A percentile compares a stretch with the other conserved stretches of the same genome.
These are phyloP conservation scores for Pluvialis apricaria DNA, from an alignment of 2,113 vertebrate genomes.

Conservation along the genomic window DNA sequence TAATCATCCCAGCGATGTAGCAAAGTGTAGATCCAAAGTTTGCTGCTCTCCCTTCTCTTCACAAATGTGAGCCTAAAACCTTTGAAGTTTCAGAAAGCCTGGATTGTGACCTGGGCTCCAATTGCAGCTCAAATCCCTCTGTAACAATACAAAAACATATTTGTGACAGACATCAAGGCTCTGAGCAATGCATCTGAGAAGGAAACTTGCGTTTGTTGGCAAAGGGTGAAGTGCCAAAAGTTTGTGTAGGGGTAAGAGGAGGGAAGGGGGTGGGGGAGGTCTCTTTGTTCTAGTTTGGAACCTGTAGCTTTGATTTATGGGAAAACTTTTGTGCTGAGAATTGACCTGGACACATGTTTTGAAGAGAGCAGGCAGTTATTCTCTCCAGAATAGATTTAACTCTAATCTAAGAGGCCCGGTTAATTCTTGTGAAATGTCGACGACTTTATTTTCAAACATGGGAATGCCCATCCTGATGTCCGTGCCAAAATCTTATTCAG, in stretches of 20 bases:
- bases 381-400: background rate
- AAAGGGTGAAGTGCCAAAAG: background rate
- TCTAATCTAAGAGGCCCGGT: background rate
- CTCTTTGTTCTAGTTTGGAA: background rate
- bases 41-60: background rate
- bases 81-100: constrained; percentile 10
- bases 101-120: background rate
- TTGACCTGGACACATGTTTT: background rate
- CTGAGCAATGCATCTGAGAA: background rate
- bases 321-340: background rate
- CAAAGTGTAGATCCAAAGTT: background rate
- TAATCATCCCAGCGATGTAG: background rate
- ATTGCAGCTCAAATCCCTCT: background rate
- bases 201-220: background rate
- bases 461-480: background rate
- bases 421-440: background rate
- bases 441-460: background rate
- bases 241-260: background rate
- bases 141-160: background rate
- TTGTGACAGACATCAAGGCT: background rate
- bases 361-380: background rate
- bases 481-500: background rate
- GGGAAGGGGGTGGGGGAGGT: background rate
- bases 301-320: background rate
- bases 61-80: background rate